Conservation (phyloP, 2,888 invertebrate genomes). For the Polydrusus tereticollis region DNA sequence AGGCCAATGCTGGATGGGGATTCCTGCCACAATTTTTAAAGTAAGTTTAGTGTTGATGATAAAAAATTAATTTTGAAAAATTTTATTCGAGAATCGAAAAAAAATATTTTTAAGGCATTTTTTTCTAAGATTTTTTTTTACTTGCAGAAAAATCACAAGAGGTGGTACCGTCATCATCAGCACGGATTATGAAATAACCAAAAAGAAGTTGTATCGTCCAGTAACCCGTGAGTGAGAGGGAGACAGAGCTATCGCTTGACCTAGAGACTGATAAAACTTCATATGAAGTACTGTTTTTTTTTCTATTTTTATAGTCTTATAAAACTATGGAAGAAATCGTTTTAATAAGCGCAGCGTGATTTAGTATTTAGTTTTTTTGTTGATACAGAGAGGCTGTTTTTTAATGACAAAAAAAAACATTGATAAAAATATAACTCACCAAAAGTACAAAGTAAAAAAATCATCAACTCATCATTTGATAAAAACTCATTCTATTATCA, state of each 20-base stretch:
- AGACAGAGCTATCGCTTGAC: slow-evolving; percentile 16
- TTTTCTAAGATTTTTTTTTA: slow-evolving; percentile 40
- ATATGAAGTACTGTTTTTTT: slow-evolving; percentile 54
- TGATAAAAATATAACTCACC: slow-evolving; percentile 21
- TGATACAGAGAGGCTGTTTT: slow-evolving; percentile 45
- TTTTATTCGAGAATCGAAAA: not conserved
- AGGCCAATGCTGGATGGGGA: slow-evolving; percentile 89
- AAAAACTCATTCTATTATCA: not conserved
- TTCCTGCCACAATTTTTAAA: slow-evolving; percentile 90
- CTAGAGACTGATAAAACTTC: slow-evolving; percentile 54
- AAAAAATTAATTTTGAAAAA: not conserved
- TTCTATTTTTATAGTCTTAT: slow-evolving; percentile 58
- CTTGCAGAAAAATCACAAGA: slow-evolving; percentile 83
- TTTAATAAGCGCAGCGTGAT: slow-evolving; percentile 61
- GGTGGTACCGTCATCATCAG: slow-evolving; percentile 90
- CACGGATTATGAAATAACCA: slow-evolving; percentile 87
- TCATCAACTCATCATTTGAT: not conserved
- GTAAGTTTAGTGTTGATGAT: slow-evolving; percentile 75
- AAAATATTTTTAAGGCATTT: not conserved
- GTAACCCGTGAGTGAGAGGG: slow-evolving; percentile 35
- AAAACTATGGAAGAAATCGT: slow-evolving; percentile 53
- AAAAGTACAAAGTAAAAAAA: slow-evolving; percentile 38
- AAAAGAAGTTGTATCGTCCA: slow-evolving; percentile 87
- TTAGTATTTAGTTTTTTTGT: slow-evolving; percentile 58
- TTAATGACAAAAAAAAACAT: slow-evolving; percentile 6